phyloP scores from a whole-genome alignment of 2,113 vertebrate genomes.

The Thunnus maccoyii region DNA sequence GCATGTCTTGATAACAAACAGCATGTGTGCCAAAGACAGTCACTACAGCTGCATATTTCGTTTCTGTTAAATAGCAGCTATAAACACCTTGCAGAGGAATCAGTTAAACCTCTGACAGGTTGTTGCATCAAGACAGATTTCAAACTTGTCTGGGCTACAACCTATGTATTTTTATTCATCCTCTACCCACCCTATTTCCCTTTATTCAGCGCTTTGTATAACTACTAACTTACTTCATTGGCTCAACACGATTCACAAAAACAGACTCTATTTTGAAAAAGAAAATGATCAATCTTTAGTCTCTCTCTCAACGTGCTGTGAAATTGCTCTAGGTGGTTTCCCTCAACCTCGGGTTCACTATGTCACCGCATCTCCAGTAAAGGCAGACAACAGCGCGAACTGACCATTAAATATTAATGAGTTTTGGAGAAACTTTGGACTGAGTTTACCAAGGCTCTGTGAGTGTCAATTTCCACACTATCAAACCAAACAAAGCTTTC shows the following conservation, averaged over 20 bases:
- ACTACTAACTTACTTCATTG: not conserved
- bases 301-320: conserved; percentile 14
- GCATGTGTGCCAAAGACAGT: too few species aligned
- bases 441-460: conserved; percentile 28
- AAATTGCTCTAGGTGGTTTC: conserved; percentile 25
- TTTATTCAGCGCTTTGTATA: conserved; percentile 11
- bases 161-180: not conserved
- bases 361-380: not conserved
- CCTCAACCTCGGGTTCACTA: conserved; percentile 1
- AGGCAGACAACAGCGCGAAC: not conserved
- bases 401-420: conserved; percentile 41
- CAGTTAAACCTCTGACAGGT: not conserved
- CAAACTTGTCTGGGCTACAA: not conserved
- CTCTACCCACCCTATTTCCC: not conserved
- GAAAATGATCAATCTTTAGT: conserved; percentile 34
- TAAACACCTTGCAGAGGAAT: not conserved
- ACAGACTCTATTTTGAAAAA: conserved; percentile 13
- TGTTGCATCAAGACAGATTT: not conserved
- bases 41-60: not conserved
- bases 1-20: too few species aligned
- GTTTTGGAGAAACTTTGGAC: conserved; percentile 7
- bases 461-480: conserved; percentile 26
- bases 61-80: not conserved
- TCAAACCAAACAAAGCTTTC: conserved; percentile 44
- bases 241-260: conserved; percentile 6